phyloP scores from a whole-genome alignment of 2,113 vertebrate genomes.

The Syngnathus floridae region DNA sequence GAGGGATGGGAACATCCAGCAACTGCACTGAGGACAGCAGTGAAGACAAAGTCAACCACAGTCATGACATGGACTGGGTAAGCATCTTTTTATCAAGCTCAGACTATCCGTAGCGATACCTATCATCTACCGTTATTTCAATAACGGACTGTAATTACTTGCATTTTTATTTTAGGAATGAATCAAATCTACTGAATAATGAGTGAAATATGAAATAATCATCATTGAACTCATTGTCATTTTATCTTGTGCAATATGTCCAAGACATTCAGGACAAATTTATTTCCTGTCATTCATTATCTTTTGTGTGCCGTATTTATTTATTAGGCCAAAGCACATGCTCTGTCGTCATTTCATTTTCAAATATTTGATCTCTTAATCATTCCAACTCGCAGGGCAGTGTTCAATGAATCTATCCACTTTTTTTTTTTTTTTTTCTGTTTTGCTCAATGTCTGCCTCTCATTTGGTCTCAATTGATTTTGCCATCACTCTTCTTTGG shows the following conservation, averaged over 20 bases:
- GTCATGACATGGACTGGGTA: slow-evolving; percentile 71
- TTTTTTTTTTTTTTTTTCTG: slow-evolving; percentile 25
- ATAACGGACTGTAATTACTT: slow-evolving; percentile 21
- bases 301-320: slow-evolving; percentile 41
- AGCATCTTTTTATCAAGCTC: slow-evolving; percentile 18
- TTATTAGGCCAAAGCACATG: slow-evolving; percentile 29
- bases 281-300: slow-evolving; percentile 36
- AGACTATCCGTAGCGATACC: background rate
- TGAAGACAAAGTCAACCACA: slow-evolving; percentile 56
- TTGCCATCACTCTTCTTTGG: slow-evolving; percentile 11
- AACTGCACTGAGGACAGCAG: slow-evolving; percentile 60
- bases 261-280: slow-evolving; percentile 29
- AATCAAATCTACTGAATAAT: slow-evolving; percentile 42
- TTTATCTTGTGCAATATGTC: background rate
- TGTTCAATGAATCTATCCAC: slow-evolving; percentile 58
- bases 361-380: slow-evolving; percentile 53
- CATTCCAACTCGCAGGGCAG: slow-evolving; percentile 61
- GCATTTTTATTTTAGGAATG: slow-evolving; percentile 40
- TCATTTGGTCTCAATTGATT: slow-evolving; percentile 13
- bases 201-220: slow-evolving; percentile 32
- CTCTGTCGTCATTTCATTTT: slow-evolving; percentile 49
- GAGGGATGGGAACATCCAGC: slow-evolving; percentile 41
- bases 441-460: slow-evolving; percentile 13
- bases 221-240: too few relatives aligned
- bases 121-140: background rate